Evolutionary conservation across 2,797 vertebrate genomes (phyloP).

Genomic region (Phoeniculus purpureus): DNA sequence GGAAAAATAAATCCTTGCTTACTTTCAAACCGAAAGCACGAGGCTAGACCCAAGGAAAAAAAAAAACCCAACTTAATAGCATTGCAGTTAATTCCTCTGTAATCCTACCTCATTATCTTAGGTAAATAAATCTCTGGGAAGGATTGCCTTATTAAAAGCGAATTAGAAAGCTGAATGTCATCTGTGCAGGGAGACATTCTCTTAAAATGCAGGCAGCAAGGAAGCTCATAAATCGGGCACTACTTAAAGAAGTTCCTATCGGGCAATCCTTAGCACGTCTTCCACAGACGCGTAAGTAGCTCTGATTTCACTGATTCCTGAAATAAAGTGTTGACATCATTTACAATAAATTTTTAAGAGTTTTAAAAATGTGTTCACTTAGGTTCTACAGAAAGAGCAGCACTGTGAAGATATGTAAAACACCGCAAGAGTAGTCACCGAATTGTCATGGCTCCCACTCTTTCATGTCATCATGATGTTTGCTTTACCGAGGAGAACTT

Average conservation of each 20-base stretch:
- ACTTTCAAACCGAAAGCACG: slow-evolving; percentile 39
- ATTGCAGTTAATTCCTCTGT: slow-evolving; percentile 67
- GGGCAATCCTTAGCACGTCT: slow-evolving; percentile 26
- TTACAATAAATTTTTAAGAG: not conserved
- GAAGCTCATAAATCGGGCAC: slow-evolving; percentile 37
- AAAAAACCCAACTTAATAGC: slow-evolving; percentile 42
- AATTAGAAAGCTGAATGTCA: slow-evolving; percentile 68
- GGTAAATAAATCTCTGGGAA: slow-evolving; percentile 74
- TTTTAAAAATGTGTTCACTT: not conserved
- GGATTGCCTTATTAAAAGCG: slow-evolving; percentile 68
- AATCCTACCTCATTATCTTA: slow-evolving; percentile 76
- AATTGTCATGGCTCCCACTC: not conserved
- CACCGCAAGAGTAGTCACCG: not conserved
- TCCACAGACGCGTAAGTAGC: slow-evolving; percentile 30
- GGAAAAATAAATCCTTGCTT: slow-evolving; percentile 50
- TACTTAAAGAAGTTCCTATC: slow-evolving; percentile 29
- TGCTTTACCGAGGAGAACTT: not conserved
- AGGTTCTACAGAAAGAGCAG: not conserved
- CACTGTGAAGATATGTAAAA: not conserved
- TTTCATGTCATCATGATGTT: not conserved
- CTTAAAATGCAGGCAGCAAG: slow-evolving; percentile 34
- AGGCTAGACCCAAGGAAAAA: not conserved
- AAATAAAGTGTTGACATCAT: not conserved
- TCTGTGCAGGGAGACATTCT: slow-evolving; percentile 23
- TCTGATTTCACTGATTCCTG: slow-evolving; percentile 30